Base-by-base conservation (phyloP, 2,888 invertebrate genomes). In the Chrysotoxum bicinctum region DNA sequence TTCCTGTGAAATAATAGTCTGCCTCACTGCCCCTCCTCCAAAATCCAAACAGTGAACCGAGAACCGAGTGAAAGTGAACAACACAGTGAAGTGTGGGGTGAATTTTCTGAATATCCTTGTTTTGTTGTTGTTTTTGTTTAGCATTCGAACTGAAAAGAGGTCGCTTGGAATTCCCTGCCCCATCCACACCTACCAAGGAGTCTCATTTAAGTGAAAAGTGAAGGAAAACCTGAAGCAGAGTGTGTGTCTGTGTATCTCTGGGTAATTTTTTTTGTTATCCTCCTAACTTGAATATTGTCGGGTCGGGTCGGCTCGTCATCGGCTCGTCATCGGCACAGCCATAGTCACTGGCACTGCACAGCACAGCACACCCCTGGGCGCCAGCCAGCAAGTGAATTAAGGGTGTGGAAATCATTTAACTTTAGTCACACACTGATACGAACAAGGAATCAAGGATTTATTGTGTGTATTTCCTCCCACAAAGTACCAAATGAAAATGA, bases 391-490 rank as follows among this genome's bases (percentile, higher is more conserved):
- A 40, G 35, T 60, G 54, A 30, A 68, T 7, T 30, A 45, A 45
- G 77, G 60, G 72, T 52, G 84, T 60, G 72, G 66, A 58, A 66
- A 64, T 50, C 58, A 77, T 62, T 64, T 48, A 30, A 56, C 21
- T 66, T 66, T 37, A 74, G 58, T 32, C 40, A 43, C 37, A 60
- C 40, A 69, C 69, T 74, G 62, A 78, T 74, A 74, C 56, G 62
- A 82, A 52, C 52, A 26, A 50, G 60, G 58, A 50, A 70, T 62
- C 14, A 45, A 45, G 19, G 62, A 64, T 45, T 30, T 30, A 30
- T 30, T 45, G 62, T 30, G 62, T 64, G 30, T 45, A 30, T 64
- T 30, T 30, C 62, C 62, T 64, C 62, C 35, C 21, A 45, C 37
- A 78, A 69, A 75, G 56, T 35, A 81, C 32, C 30, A 48, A 21